These are phyloP conservation scores for Morus bassanus DNA, from an alignment of 2,797 vertebrate species.

Conservation along the genomic window DNA sequence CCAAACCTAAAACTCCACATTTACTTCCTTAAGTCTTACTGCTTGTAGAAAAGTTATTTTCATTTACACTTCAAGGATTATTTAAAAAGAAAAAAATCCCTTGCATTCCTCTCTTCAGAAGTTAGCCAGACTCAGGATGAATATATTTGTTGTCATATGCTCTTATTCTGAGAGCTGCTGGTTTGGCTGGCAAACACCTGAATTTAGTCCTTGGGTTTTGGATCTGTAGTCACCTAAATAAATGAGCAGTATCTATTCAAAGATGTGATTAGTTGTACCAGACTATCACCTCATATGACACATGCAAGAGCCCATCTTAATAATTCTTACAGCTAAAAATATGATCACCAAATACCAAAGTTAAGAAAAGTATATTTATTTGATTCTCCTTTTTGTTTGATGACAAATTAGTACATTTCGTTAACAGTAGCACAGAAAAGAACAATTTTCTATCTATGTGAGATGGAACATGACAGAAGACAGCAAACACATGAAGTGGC, in stretches of 20 bases:
- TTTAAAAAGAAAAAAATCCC: background rate
- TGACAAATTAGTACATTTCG: background rate
- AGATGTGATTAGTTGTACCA: background rate
- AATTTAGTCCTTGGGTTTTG: background rate
- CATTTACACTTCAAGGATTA: background rate
- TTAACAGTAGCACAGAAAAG: background rate
- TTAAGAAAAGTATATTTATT: constrained; percentile 56
- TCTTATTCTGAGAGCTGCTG: background rate
- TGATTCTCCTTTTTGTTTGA: background rate
- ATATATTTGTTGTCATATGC: background rate
- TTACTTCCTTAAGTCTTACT: background rate
- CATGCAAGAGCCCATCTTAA: background rate
- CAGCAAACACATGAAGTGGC: background rate
- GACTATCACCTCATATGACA: background rate
- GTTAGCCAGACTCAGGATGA: background rate
- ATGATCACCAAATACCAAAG: background rate
- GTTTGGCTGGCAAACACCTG: background rate
- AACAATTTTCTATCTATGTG: background rate
- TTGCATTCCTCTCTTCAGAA: background rate
- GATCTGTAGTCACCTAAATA: background rate
- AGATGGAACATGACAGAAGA: background rate
- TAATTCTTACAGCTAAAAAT: background rate
- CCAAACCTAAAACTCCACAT: background rate
- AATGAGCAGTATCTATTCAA: background rate
- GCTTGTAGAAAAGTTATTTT: background rate